Evolutionary conservation across 1,140 invertebrate species (phyloP), one percentile per base, ranked within the genome.

Genomic region (Heliothis subflexa): DNA sequence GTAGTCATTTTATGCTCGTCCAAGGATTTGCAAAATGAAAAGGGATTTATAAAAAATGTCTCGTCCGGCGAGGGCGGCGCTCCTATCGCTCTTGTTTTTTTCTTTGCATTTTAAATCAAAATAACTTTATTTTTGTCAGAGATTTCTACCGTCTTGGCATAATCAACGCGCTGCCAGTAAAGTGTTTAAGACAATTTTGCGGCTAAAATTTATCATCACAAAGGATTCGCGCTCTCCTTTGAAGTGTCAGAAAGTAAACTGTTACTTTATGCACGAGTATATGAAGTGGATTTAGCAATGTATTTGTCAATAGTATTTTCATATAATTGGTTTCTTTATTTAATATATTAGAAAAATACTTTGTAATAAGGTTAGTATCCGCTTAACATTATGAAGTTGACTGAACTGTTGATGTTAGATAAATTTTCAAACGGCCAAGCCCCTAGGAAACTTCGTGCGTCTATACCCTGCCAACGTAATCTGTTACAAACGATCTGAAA

Each of bases 21-120:
- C 78, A 80, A 80, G 84, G 89, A 93, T 91, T 91, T 91, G 84
- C 86, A 87, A 91, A 89, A 90, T 89, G 86, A 88, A 89, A 88
- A 86, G 82, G 83, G 81, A 83, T 85, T 89, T 85, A 86, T 71
- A 80, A 79, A 87, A 84, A 88, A 85, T 87, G 75, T 88, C 83
- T 80, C 85, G 78, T 76, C 76, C 79, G 64, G 82, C 68, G 83
- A 82, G 79, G 80, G 83, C 70, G 78, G 77, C 64, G 72, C 71
- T 80, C 80, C 82, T 68, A 64, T 40, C 85, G 75, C 84, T 79
- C 83, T 85, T 85, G 80, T 85, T 90, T 92, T n/a, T 91, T 91
- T 88, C 85, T 88, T 88, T 88, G 86, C 87, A 91, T 92, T 93
- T 91, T 91, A 93, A 92, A 92, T 91, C 88, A 88, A 92, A 93